Evolutionary conservation across 2,113 vertebrate species (phyloP).

Genomic region (Daboia siamensis): DNA sequence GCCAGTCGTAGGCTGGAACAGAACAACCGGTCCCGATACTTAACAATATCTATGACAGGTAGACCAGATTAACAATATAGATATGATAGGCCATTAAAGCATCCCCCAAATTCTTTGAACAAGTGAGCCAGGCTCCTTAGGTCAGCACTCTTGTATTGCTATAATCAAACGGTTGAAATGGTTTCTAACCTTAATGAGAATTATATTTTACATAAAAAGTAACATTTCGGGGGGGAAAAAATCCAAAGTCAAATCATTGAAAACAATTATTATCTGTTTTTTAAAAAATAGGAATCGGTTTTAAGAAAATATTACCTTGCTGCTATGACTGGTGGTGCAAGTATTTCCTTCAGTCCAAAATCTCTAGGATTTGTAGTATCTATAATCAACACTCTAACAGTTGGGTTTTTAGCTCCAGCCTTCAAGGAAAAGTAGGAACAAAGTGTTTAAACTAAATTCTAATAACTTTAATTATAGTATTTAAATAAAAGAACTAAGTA

Average conservation of each 20-base stretch:
- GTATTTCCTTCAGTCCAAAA: slow-evolving; percentile 68
- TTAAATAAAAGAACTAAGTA: neutral
- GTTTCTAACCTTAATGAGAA: neutral
- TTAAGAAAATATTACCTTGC: slow-evolving; percentile 74
- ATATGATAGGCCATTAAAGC: neutral
- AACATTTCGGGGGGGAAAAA: neutral
- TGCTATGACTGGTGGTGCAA: slow-evolving; percentile 75
- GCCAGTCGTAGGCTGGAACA: no score
- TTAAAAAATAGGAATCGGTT: neutral
- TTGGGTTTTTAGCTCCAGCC: slow-evolving; percentile 86
- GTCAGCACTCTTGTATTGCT: neutral
- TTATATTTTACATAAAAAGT: neutral
- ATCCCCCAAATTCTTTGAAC: neutral
- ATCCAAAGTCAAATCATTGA: neutral
- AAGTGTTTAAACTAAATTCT: slow-evolving; percentile 38
- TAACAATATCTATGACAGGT: neutral
- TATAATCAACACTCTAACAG: slow-evolving; percentile 84
- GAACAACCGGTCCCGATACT: no score
- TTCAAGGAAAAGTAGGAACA: slow-evolving; percentile 62
- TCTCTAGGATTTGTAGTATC: slow-evolving; percentile 67
- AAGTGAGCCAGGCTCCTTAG: neutral
- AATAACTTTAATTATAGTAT: neutral
- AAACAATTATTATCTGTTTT: slow-evolving; percentile 5
- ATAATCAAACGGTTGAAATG: neutral
- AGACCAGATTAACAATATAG: neutral